These are phyloP conservation scores for Tautogolabrus adspersus DNA, from an alignment of 2,113 vertebrate genomes.

Conservation along the genomic window DNA sequence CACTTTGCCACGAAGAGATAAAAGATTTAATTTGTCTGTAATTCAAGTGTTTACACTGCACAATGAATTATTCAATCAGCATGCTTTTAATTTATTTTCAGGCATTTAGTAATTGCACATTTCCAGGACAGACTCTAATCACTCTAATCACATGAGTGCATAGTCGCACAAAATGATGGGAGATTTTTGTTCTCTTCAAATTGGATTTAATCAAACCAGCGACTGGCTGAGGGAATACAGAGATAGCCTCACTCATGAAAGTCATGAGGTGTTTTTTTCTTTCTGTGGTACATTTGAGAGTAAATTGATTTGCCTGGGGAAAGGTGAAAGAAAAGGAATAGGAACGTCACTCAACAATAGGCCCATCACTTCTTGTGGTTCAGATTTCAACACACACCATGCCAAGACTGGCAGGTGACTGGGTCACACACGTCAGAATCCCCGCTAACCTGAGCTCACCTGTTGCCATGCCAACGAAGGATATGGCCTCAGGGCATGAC, in stretches of 20 bases:
- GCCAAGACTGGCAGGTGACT: constrained; percentile 60
- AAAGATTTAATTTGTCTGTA: not conserved
- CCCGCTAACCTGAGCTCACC: constrained; percentile 68
- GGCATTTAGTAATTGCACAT: not conserved
- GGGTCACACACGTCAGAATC: constrained; percentile 52
- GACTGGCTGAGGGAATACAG: not conserved
- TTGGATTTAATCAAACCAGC: constrained; percentile 18
- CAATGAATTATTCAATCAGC: not conserved
- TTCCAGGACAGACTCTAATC: not conserved
- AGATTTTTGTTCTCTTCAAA: constrained; percentile 1
- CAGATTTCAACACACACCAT: constrained; percentile 43
- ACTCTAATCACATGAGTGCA: not conserved
- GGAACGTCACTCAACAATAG: constrained; percentile 48
- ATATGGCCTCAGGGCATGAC: constrained; percentile 14
- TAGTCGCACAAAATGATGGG: not conserved
- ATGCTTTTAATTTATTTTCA: not conserved
- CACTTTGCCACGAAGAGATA: not conserved
- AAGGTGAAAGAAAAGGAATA: constrained; percentile 39
- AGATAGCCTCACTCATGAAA: constrained; percentile 28
- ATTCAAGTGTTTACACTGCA: not conserved
- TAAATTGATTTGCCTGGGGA: constrained; percentile 55
- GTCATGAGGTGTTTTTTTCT: constrained; percentile 6
- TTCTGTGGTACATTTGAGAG: not conserved
- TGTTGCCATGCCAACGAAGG: constrained; percentile 71
- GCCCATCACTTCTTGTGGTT: constrained; percentile 37